These are phyloP conservation scores for Corythornis cristatus DNA, from an alignment of 2,113 vertebrate species.

Conservation along the genomic window DNA sequence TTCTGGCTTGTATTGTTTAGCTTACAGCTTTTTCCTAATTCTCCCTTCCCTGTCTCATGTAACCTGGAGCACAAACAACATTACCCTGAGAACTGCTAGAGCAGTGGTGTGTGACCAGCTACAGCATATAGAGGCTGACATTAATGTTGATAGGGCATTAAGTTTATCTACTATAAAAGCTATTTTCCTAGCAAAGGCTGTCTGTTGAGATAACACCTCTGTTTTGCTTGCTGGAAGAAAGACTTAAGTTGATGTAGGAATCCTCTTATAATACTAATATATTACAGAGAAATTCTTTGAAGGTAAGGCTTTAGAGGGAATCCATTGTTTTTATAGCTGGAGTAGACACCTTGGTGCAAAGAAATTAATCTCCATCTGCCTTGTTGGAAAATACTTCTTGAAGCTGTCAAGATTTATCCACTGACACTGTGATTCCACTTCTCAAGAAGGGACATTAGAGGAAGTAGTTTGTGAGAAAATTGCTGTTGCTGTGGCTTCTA, in stretches of 20 bases:
- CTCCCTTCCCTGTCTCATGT: background rate
- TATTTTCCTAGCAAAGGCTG: background rate
- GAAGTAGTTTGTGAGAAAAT: background rate
- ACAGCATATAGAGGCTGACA: background rate
- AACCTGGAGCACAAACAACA: background rate
- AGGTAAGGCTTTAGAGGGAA: background rate
- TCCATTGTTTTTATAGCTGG: background rate
- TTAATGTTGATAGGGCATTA: background rate
- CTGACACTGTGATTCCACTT: background rate
- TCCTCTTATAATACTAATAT: background rate
- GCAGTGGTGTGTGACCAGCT: background rate
- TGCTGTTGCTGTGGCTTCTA: background rate
- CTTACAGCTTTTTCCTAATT: background rate
- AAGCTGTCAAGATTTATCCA: background rate
- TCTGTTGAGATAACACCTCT: background rate
- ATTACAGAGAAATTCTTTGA: background rate
- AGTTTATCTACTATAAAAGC: background rate
- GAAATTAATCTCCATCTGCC: background rate
- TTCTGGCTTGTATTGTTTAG: background rate
- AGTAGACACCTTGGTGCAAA: background rate
- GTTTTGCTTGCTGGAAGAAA: background rate
- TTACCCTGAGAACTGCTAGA: background rate
- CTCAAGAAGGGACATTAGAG: background rate
- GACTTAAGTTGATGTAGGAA: background rate
- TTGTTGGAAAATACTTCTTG: background rate